Conservation (phyloP, 2,888 invertebrate genomes). For the Phengaris alcon region DNA sequence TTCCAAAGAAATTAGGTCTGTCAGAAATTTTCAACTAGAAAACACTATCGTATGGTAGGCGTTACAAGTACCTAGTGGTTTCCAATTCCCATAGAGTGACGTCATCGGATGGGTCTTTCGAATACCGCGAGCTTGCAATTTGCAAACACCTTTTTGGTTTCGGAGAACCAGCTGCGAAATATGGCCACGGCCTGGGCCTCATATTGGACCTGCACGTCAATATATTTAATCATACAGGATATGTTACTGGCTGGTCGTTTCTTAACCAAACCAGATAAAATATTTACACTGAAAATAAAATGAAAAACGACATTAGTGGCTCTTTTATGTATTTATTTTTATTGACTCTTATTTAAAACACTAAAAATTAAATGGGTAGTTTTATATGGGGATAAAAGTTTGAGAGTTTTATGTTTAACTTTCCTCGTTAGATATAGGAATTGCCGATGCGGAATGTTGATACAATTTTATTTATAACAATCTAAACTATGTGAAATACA, state of each 20-base stretch:
- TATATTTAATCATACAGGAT: background rate
- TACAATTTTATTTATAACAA: constrained; percentile 8
- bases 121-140: constrained; percentile 1
- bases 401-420: background rate
- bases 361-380: background rate
- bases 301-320: background rate
- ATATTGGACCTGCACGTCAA: background rate
- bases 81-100: background rate
- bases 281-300: background rate
- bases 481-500: background rate
- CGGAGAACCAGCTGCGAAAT: background rate
- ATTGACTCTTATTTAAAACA: background rate
- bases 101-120: background rate
- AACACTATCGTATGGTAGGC: background rate
- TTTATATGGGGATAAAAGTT: background rate
- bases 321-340: background rate
- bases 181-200: background rate
- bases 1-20: background rate
- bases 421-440: background rate
- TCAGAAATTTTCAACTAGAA: background rate
- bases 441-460: background rate
- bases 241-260: background rate
- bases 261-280: background rate
- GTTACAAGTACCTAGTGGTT: background rate
- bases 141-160: background rate